Evolutionary conservation across 2,113 vertebrate genomes (phyloP), one percentile per base, ranked within the genome.

Genomic region (Callocephalon fimbriatum): DNA sequence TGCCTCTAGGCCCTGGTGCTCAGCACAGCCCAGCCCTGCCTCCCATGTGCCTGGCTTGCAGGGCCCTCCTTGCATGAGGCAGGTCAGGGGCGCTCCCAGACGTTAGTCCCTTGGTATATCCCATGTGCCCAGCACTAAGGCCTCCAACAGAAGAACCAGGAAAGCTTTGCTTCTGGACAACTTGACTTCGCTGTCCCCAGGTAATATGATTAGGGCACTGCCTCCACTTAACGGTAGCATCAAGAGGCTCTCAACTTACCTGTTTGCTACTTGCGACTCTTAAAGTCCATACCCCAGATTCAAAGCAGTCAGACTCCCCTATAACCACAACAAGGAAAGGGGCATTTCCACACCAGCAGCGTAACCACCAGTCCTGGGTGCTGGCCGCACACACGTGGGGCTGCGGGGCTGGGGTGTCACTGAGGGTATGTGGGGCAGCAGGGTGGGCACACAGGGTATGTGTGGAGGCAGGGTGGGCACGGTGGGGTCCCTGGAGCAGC

Each of bases 391-490:
- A 38, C 29, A 2, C 1, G 2, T 0, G 35, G 38, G 10, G 7
- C 40, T 40, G 40, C 40, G 19, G 45, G 19, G 45, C 47, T 14
- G 26, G 22, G 58, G 25, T 0, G 14, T 13, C 54, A 35, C 19
- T 1, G 16, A 2, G 35, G 29, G 35, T 4, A 4, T 3, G 15
- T 1, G 5, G 15, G 27, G 54, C 16, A 5, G 29, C 85, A 18
- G 32, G 12, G 32, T 1, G 76, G n/a, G 54, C 54, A 74, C 42
- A 3, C 0, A 1, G 7, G 20, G 9, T 1, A 0, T 0, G 13
- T 6, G 22, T 1, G 42, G 9, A 10, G 10, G 25, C 65, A 51
- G 2, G 40, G 40, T 40, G 12, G 40, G 40, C 38, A 40, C 47
- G 47, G 47, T 22, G 47, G 21, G 47, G 38, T 40, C 47, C 47